Base-by-base conservation (phyloP, 2,113 vertebrate genomes). In the Indri indri region DNA sequence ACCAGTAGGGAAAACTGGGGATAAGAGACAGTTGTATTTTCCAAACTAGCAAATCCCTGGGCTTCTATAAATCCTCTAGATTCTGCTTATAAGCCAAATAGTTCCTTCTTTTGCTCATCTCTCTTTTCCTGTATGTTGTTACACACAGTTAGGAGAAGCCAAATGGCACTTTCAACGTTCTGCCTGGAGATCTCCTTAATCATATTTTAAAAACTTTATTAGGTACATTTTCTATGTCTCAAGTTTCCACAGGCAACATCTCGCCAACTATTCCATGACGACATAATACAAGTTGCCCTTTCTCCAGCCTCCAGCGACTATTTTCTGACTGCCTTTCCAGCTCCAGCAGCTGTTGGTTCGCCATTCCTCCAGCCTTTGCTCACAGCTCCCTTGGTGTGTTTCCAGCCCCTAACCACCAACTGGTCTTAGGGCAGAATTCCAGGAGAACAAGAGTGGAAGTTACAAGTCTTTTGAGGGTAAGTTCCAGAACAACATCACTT, bases 371-470 rank as follows among this genome's bases (percentile, higher is more conserved):
- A 66, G 71, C 42, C 95, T 88, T 88, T 50, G 63, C 89, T 94
- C 89, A 54, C 85, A 88, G 76, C 42, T 40, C 71, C 23, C 63
- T 63, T 57, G 83, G 76, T 59, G 81, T 79, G 68, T 83, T 88
- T 95, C 88, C 94, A 96, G 59, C 40, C 50, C 88, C 65, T 88
- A 54, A 73, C 65, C 79, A 91, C 84, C 95, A 88, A 73, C 76
- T 93, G 77, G 65, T 74, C 63, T 45, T 47, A 71, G 47, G 82
- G 92, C 94, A 96, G 76, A 93, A 82, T 93, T 96, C 92, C 90
- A 77, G n/a, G 37, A 66, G 37, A 70, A 45, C 23, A 59, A 89
- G 65, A n/a, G 27, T 54, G 57, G 77, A 91, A 93, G 77, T 80
- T 80, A 54, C 87, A 61, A 91, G 77, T 47, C 70, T 85, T 57